A percentile compares a stretch with the other conserved stretches of the same genome.
Conservation (phyloP, 2,113 vertebrate species). For the Benitochromis conjunctus region DNA sequence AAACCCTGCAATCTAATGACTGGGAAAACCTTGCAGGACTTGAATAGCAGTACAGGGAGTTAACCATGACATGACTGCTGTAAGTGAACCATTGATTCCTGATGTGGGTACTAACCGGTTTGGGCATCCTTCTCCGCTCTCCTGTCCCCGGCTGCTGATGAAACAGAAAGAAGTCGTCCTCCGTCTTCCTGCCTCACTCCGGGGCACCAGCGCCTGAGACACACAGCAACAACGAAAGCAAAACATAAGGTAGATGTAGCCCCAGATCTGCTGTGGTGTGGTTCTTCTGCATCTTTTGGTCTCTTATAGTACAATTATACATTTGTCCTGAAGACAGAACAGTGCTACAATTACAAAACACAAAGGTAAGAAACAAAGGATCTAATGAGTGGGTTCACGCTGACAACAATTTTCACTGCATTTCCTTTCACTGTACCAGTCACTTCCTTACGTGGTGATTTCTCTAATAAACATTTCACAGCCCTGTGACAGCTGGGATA, state of each 20-base stretch:
- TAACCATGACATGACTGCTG: neutral
- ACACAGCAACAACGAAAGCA: neutral
- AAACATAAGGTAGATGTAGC: neutral
- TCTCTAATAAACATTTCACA: neutral
- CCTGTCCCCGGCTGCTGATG: constrained; percentile 23
- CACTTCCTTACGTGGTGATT: neutral
- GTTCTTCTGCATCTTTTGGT: neutral
- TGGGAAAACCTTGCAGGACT: neutral
- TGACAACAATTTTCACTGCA: neutral
- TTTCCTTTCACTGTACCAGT: neutral
- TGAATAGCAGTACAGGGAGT: neutral
- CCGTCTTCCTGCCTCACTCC: constrained; percentile 34
- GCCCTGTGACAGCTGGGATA: neutral
- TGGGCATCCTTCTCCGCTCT: constrained; percentile 63
- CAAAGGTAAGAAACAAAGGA: neutral
- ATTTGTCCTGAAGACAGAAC: neutral
- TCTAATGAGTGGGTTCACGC: neutral
- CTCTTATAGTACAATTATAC: neutral
- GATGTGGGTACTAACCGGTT: constrained; percentile 48
- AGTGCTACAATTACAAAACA: neutral
- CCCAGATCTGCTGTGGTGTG: neutral
- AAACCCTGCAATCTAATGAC: neutral
- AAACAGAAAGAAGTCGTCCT: constrained; percentile 55
- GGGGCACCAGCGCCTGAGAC: constrained; percentile 35
- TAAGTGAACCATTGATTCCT: neutral